Base-by-base conservation (phyloP, 2,888 invertebrate genomes). In the Erannis defoliaria region DNA sequence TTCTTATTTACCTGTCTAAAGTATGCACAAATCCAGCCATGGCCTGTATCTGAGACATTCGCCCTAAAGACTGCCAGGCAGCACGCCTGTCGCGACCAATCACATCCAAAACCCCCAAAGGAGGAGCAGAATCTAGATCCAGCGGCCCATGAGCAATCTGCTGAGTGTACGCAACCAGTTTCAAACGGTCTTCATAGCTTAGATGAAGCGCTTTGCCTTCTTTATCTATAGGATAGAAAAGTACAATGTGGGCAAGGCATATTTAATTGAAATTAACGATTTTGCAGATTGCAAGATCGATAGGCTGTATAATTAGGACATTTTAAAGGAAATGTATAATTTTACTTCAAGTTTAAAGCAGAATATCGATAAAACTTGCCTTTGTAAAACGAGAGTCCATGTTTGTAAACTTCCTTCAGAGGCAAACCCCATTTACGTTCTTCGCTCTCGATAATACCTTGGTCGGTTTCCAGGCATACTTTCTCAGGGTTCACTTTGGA, bases 161-260 rank as follows among this genome's bases (percentile, higher is more conserved):
- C 81, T 98, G 98, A 9, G 97, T 97, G 78, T 97, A 97, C 1
- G 99, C 99, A 16, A 99, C 97, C 66, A 99, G 90, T 81, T 97
- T 97, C 55, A 99, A 88, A 81, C 98, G 97, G 81, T 99, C 98
- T 86, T 98, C 97, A 85, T 99, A 99, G 45, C 98, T 97, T 64
- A 99, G 94, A 80, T 98, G 98, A 48, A 99, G 94, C 2, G 98
- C 99, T 93, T 99, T 99, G n/a, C 99, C 99, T 90, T 98, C 97
- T 92, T 99, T 99, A 85, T 99, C 99, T 99, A 88, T 14, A 16
- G 1, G 16, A 29, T 19, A 46, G 1, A 51, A n/a, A 49, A 14
- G 5, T n/a, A n/a, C n/a, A n/a, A n/a, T n/a, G n/a, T n/a, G n/a
- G n/a, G n/a, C n/a, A n/a, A n/a, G n/a, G n/a, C n/a, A n/a, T n/a